Conservation (phyloP, 2,113 vertebrate genomes). For the Sprattus sprattus region DNA sequence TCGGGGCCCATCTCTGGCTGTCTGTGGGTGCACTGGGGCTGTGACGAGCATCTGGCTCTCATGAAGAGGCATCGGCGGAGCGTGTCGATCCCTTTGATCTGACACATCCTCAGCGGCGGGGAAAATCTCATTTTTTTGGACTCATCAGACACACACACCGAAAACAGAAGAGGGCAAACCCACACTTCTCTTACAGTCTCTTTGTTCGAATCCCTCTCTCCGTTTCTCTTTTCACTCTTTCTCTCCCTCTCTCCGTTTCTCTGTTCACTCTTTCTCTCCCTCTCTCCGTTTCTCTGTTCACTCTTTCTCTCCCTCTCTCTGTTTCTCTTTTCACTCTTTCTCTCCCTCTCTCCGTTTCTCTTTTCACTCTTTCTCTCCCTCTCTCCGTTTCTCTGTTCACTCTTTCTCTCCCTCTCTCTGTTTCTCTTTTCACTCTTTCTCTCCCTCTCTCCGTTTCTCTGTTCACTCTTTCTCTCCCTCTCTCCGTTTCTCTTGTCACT, state of each 20-base stretch:
- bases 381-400: not conserved
- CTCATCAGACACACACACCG: not conserved
- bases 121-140: constrained; percentile 46
- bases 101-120: constrained; percentile 13
- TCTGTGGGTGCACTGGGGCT: constrained; percentile 38
- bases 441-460: no score
- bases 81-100: constrained; percentile 61
- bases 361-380: not conserved
- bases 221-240: not conserved
- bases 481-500: no score
- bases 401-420: not conserved
- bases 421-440: not conserved
- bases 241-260: not conserved
- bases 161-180: not conserved
- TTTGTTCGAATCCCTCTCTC: not conserved
- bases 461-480: no score
- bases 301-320: not conserved
- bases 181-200: not conserved
- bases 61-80: constrained; percentile 52
- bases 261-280: not conserved
- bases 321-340: not conserved
- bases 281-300: not conserved
- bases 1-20: constrained; percentile 39
- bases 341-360: not conserved
- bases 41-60: constrained; percentile 64